Conservation (phyloP, 1,140 invertebrate genomes). For the Caligus rogercresseyi region DNA sequence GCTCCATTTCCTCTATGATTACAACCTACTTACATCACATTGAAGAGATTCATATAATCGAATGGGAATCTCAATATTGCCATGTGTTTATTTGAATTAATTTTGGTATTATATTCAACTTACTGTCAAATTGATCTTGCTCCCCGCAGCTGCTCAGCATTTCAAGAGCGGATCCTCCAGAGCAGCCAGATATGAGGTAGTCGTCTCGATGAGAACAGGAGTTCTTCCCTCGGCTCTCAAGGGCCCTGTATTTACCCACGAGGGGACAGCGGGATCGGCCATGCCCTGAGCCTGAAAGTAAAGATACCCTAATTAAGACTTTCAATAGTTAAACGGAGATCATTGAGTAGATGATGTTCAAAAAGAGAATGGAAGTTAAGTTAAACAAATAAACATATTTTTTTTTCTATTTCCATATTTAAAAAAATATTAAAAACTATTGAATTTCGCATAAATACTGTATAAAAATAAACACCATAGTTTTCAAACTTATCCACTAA, state of each 20-base stretch:
- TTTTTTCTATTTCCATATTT: conserved; percentile 1
- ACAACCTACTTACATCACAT: too few species aligned
- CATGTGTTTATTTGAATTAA: too few species aligned
- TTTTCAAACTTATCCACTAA: too few species aligned
- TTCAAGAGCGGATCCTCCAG: neutral
- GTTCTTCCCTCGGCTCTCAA: neutral
- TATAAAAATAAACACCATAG: neutral
- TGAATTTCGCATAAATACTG: neutral
- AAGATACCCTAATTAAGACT: neutral
- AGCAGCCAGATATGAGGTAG: conserved; percentile 11
- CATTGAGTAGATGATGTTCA: neutral
- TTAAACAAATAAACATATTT: too few species aligned
- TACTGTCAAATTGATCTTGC: neutral
- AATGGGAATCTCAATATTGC: too few species aligned
- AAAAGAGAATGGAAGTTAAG: neutral
- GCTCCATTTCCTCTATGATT: too few species aligned
- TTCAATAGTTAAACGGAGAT: too few species aligned
- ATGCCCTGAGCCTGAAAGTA: neutral
- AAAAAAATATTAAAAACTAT: neutral
- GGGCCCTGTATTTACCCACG: conserved; percentile 2
- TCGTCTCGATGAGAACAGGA: neutral
- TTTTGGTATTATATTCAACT: too few species aligned
- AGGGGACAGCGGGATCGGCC: conserved; percentile 2
- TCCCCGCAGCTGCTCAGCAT: neutral
- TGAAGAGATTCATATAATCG: too few species aligned